Evolutionary conservation across 2,888 invertebrate genomes (phyloP).

Genomic region (Aspidiotus destructor): DNA sequence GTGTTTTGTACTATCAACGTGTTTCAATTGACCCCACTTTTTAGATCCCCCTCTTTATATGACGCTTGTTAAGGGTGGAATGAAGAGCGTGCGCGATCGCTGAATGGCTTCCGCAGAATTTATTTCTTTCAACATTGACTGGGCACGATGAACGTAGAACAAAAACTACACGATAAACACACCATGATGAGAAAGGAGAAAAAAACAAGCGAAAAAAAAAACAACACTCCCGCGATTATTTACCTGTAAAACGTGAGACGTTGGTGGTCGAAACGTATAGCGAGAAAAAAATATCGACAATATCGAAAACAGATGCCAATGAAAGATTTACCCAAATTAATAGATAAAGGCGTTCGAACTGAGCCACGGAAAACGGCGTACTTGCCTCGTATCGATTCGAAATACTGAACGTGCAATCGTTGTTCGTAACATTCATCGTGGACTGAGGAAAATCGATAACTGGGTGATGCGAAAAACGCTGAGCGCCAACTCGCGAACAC

Average conservation of each 20-base stretch:
- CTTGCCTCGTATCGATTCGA: constrained; percentile 29
- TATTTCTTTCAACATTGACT: background rate
- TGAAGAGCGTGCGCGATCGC: constrained; percentile 30
- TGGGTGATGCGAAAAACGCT: constrained; percentile 29
- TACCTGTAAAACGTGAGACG: background rate
- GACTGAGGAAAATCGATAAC: constrained; percentile 24
- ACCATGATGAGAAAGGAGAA: background rate
- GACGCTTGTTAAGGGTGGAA: constrained; percentile 23
- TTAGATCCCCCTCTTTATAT: constrained; percentile 26
- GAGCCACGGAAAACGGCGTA: constrained; percentile 25
- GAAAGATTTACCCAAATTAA: constrained; percentile 18
- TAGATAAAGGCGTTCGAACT: constrained; percentile 32
- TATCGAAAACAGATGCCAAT: constrained; percentile 1
- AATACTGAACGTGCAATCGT: constrained; percentile 27
- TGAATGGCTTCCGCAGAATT: constrained; percentile 29
- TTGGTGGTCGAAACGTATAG: constrained; percentile 1
- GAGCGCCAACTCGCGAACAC: constrained; percentile 23
- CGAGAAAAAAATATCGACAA: constrained; percentile 7
- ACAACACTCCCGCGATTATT: background rate
- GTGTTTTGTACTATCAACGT: constrained; percentile 20
- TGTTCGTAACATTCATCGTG: constrained; percentile 20
- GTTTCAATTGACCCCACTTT: background rate
- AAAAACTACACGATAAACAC: background rate
- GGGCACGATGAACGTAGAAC: background rate
- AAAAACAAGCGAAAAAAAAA: background rate